These are phyloP conservation scores for Stenopsyche tienmushanensis DNA, from an alignment of 1,140 invertebrate species.

Conservation along the genomic window DNA sequence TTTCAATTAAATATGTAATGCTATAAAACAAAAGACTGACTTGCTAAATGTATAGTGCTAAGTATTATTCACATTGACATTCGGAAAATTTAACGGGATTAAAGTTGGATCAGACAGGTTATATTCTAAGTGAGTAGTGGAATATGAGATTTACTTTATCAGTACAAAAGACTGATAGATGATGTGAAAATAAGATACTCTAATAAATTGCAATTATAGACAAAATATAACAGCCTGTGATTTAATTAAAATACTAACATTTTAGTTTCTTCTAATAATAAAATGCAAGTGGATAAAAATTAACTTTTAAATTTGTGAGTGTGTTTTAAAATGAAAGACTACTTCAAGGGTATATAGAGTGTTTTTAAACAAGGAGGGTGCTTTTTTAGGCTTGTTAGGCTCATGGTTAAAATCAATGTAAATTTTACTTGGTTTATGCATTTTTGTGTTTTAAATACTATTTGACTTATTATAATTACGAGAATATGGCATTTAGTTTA, in stretches of 20 bases:
- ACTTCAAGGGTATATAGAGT: too few species aligned
- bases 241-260: conserved; percentile 5
- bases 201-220: neutral
- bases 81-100: neutral
- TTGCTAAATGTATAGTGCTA: conserved; percentile 13
- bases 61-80: neutral
- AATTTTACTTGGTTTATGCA: neutral
- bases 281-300: too few species aligned
- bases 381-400: too few species aligned
- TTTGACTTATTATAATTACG: too few species aligned
- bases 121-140: conserved; percentile 13
- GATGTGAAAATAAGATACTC: conserved; percentile 12
- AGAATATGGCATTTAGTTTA: too few species aligned
- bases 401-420: neutral
- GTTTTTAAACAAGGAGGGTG: too few species aligned
- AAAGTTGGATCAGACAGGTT: neutral
- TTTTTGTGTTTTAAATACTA: too few species aligned
- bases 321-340: too few species aligned
- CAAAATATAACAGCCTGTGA: conserved; percentile 15
- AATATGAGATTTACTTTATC: conserved; percentile 20
- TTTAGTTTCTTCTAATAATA: neutral
- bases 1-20: neutral
- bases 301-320: too few species aligned
- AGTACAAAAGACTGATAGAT: conserved; percentile 24
- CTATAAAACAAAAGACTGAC: neutral